Evolutionary conservation across 2,797 vertebrate species (phyloP), one percentile per base, ranked within the genome.

Genomic region (Pangasius larnaudii): DNA sequence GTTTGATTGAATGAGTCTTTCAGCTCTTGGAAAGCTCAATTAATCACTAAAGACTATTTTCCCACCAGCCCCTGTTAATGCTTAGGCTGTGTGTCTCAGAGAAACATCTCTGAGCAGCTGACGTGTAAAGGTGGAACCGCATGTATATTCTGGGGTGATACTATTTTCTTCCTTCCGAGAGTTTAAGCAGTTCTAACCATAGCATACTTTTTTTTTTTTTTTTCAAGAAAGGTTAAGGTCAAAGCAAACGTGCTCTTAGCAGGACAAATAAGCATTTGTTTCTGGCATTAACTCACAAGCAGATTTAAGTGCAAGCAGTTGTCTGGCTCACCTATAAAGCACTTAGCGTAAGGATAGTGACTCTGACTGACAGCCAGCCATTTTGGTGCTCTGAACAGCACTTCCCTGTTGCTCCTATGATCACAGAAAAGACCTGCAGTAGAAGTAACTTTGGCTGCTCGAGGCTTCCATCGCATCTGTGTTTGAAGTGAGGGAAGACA

Each of bases 41-140:
- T 86, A 86, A 81, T 80, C 86, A 87, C 75, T 85, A 85, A 89
- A 88, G 83, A 82, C 59, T 36, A 85, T 71, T 85, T 87, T 65
- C 58, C 67, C 84, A 65, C 84, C 67, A 85, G 87, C 87, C 77
- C 53, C 39, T 74, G 53, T 69, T 85, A 81, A 81, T 61, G 56
- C 69, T 65, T 69, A 30, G 46, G 18, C 46, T 58, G 56, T 86
- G 56, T 59, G 71, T 80, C 56, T 81, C 61, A 67, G n/a, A 61
- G 84, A 69, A 83, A 77, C 74, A 89, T 86, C 74, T 69, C 30
- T 67, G 72, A 89, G 87, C 49, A 78, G 77, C 58, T 87, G 85
- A 87, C 71, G 30, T 42, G 53, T 69, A 88, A 63, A 65, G 59
- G 27, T 69, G 58, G 71, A 89, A 78, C 71, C 80, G 85, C 53